These are phyloP conservation scores for Chinchilla lanigera DNA, from an alignment of 2,113 vertebrate genomes.

Conservation along the genomic window DNA sequence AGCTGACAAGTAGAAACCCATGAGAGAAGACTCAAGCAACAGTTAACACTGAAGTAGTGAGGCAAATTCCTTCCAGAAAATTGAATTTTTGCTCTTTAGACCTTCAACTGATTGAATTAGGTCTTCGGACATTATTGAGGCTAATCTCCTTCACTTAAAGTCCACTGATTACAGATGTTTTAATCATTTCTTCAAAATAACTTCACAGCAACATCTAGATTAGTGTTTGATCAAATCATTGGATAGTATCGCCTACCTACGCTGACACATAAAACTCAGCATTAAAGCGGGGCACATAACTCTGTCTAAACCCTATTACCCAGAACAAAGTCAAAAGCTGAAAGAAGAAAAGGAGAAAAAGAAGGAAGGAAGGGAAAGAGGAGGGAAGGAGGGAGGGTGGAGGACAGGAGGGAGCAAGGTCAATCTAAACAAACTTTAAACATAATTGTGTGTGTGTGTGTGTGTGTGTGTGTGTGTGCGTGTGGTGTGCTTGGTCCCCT, in stretches of 20 bases:
- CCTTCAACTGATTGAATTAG: slow-evolving; percentile 23
- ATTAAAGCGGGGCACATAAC: background rate
- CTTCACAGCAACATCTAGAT: slow-evolving; percentile 1
- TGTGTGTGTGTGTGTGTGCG: background rate
- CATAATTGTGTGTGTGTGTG: background rate
- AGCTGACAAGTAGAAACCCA: background rate
- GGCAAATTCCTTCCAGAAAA: slow-evolving; percentile 21
- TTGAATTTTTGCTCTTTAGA: slow-evolving; percentile 53
- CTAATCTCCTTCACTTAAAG: slow-evolving; percentile 23
- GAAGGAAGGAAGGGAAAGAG: background rate
- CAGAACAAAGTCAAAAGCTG: background rate
- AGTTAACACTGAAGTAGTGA: background rate
- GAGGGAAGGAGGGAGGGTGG: background rate
- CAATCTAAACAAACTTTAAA: background rate
- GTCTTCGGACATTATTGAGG: background rate
- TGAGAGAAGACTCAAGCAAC: background rate
- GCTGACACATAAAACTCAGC: background rate
- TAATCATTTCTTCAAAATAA: slow-evolving; percentile 14
- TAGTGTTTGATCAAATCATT: background rate
- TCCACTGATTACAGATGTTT: slow-evolving; percentile 1
- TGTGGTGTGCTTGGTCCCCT: background rate
- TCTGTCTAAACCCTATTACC: background rate
- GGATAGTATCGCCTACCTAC: background rate
- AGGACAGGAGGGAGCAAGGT: background rate
- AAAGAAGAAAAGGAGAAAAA: background rate